These are phyloP conservation scores for Pheosia tremula DNA, from an alignment of 2,888 invertebrate species.

Conservation along the genomic window DNA sequence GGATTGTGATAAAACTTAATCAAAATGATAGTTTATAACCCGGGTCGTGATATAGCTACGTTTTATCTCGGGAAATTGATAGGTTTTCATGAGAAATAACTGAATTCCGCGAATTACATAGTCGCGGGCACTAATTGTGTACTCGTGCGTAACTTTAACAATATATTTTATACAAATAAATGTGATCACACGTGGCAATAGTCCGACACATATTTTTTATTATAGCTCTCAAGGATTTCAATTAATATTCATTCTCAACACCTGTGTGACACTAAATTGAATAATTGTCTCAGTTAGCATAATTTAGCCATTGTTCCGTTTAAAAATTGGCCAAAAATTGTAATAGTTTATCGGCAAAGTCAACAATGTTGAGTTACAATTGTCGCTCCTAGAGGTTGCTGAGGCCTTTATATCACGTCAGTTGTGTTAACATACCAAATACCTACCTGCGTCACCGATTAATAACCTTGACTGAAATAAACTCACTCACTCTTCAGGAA, in stretches of 20 bases:
- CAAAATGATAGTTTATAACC: too few relatives aligned
- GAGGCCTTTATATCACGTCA: neutral
- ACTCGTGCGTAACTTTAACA: too few relatives aligned
- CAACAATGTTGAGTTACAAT: neutral
- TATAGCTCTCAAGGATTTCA: slow-evolving; percentile 12
- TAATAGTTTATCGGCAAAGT: neutral
- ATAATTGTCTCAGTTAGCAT: neutral
- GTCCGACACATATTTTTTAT: neutral
- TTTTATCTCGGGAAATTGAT: too few relatives aligned
- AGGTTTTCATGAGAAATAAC: too few relatives aligned
- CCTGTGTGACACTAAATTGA: slow-evolving; percentile 12
- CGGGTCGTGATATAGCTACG: too few relatives aligned
- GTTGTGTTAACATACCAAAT: neutral
- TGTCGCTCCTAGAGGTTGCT: neutral
- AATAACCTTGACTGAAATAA: neutral
- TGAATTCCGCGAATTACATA: too few relatives aligned
- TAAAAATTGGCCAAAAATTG: neutral
- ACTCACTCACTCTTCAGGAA: too few relatives aligned
- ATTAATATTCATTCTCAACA: slow-evolving; percentile 5
- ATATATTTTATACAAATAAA: neutral
- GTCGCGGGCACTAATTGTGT: too few relatives aligned
- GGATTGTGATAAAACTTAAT: too few relatives aligned
- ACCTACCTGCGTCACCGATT: neutral
- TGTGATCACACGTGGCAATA: neutral
- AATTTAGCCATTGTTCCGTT: neutral